phyloP scores from a whole-genome alignment of 2,888 invertebrate genomes.

The Acanthococcus lagerstroemiae region DNA sequence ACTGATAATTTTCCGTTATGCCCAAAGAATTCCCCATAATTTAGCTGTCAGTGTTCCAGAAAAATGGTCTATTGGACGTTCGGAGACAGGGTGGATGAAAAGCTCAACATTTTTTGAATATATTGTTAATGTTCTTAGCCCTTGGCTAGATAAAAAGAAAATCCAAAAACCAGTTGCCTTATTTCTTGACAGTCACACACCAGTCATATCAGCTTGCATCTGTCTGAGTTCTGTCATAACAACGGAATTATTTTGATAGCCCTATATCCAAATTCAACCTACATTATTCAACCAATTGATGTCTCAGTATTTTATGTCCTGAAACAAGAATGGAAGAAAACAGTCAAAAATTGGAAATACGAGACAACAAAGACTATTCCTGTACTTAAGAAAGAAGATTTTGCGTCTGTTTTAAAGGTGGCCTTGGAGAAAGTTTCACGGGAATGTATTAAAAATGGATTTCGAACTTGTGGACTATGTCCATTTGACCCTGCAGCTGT shows the following conservation, averaged over 20 bases:
- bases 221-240: slow-evolving; percentile 33
- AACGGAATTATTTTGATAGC: slow-evolving; percentile 35
- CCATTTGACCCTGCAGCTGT: neutral
- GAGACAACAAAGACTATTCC: neutral
- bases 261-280: slow-evolving; percentile 36
- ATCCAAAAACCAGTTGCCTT: slow-evolving; percentile 36
- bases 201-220: slow-evolving; percentile 38
- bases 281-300: slow-evolving; percentile 36
- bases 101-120: neutral
- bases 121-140: neutral
- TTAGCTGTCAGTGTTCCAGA: too few relatives aligned
- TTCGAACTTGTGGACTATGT: neutral
- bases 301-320: slow-evolving; percentile 35
- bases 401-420: neutral
- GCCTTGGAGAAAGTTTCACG: neutral
- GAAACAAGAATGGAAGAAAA: slow-evolving; percentile 34
- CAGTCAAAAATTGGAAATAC: slow-evolving; percentile 32
- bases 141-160: neutral
- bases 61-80: neutral
- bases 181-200: slow-evolving; percentile 42
- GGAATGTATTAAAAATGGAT: neutral
- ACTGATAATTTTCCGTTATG: neutral
- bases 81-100: slow-evolving; percentile 2
- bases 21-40: neutral
- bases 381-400: neutral